A percentile compares a stretch with the other conserved stretches of the same genome.
Evolutionary conservation across 2,113 vertebrate genomes (phyloP).

Genomic region (Colistium nudipinnis): DNA sequence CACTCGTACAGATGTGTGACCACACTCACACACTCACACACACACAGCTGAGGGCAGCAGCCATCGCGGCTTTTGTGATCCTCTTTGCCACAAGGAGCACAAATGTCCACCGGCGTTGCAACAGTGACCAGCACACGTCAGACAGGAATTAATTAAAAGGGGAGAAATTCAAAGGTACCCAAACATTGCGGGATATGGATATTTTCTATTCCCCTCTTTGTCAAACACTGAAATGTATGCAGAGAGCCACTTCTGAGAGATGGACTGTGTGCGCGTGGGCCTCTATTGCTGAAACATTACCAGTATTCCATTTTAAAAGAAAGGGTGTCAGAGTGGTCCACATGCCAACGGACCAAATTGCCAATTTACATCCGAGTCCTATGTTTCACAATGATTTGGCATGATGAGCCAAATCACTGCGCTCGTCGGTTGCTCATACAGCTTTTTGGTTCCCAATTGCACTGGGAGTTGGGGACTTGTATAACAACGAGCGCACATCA

Average conservation of each 20-base stretch:
- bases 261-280: conserved; percentile 29
- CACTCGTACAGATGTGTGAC: background rate
- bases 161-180: background rate
- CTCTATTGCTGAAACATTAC: conserved; percentile 25
- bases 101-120: background rate
- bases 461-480: conserved; percentile 28
- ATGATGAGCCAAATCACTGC: conserved; percentile 8
- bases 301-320: conserved; percentile 27
- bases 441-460: conserved; percentile 40
- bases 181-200: conserved; percentile 17
- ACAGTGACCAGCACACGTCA: conserved; percentile 27
- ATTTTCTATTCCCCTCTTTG: conserved; percentile 46
- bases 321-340: background rate
- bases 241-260: conserved; percentile 33
- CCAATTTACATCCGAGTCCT: conserved; percentile 27
- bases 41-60: conserved; percentile 19
- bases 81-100: conserved; percentile 35
- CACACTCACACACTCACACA: background rate
- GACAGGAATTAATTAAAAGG: conserved; percentile 26
- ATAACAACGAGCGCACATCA: conserved; percentile 41
- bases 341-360: conserved; percentile 22
- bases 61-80: conserved; percentile 16
- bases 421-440: conserved; percentile 28
- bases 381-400: conserved; percentile 23
- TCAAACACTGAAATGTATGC: conserved; percentile 33